Evolutionary conservation across 2,797 vertebrate genomes (phyloP), one percentile per base, ranked within the genome.

Genomic region (Numenius phaeopus): DNA sequence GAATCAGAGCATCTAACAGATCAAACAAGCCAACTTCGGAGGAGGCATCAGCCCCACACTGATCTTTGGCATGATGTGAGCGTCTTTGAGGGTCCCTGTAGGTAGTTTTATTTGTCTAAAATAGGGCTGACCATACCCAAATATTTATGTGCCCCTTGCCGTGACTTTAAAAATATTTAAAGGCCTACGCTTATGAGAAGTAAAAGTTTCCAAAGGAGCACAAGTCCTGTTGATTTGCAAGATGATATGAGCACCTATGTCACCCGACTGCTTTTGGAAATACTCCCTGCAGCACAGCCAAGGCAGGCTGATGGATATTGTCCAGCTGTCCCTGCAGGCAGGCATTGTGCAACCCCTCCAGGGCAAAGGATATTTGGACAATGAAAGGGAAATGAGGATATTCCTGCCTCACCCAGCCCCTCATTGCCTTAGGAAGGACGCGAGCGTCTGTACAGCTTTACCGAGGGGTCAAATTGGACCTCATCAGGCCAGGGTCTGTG

Each of bases 61-160:
- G 86, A 83, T 91, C 80, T 19, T 81, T 77, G 61, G 42, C 1
- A 0, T 39, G 54, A 65, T 44, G 49, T 21, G 11, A 87, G 23
- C 44, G 20, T 87, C 73, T 94, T 27, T 50, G 77, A 83, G 54
- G 32, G 50, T 10, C 54, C 77, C 80, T 94, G 61, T 64, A 24
- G 62, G 66, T 30, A 83, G 26, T 50, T 93, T 82, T 91, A 67
- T 96, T 97, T 96, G 71, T 92, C 54, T 81, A 83, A 94, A 96
- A 37, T 14, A 70, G 20, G 61, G 19, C 71, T 87, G 66, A 65
- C 46, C 15, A 2, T 93, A 75, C 59, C 58, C 79, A 94, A 95
- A 79, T 94, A 95, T 87, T 94, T 90, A 83, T 85, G 37, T 90
- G 70, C 58, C 55, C 94, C 64, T 46, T 5, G 5, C 34, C 32